These are phyloP conservation scores for Epizoanthus scotinus DNA, from an alignment of 92 coral and sea anemone species.

Conservation along the genomic window DNA sequence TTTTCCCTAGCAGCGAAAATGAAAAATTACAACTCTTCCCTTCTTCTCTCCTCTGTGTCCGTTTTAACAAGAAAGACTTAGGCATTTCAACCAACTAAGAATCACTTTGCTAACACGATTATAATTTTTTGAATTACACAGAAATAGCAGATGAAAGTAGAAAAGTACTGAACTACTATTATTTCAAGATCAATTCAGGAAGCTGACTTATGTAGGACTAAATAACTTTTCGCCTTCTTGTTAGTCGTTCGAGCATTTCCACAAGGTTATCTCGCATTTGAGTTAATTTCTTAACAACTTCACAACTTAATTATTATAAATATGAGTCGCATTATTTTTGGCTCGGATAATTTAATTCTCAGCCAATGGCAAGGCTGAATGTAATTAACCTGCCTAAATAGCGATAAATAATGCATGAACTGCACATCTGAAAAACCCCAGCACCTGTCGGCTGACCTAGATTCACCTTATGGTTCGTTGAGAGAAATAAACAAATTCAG, in stretches of 20 bases:
- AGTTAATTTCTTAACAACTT: constrained; percentile 93
- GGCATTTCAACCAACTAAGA: constrained; percentile 26
- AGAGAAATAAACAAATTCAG: background rate
- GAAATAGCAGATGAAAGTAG: no score
- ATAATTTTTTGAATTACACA: no score
- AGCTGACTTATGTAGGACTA: background rate
- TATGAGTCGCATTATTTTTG: constrained; percentile 82
- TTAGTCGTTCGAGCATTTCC: constrained; percentile 3
- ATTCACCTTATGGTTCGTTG: constrained; percentile 11
- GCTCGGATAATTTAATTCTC: constrained; percentile 71
- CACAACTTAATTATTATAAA: constrained; percentile 81
- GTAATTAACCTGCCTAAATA: constrained; percentile 87
- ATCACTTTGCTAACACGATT: background rate
- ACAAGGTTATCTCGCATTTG: constrained; percentile 63
- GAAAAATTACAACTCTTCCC: constrained; percentile 16
- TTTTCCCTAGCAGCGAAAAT: background rate
- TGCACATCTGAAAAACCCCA: constrained; percentile 92
- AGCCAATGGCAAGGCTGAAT: constrained; percentile 67
- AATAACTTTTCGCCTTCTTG: constrained; percentile 9
- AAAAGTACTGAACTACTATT: background rate
- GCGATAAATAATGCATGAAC: constrained; percentile 82
- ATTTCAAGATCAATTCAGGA: background rate
- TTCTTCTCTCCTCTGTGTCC: constrained; percentile 8
- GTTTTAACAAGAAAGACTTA: constrained; percentile 43
- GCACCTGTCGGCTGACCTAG: constrained; percentile 61